phyloP scores from a whole-genome alignment of 2,888 invertebrate genomes.

The Parapristionchus giblindavisi region DNA sequence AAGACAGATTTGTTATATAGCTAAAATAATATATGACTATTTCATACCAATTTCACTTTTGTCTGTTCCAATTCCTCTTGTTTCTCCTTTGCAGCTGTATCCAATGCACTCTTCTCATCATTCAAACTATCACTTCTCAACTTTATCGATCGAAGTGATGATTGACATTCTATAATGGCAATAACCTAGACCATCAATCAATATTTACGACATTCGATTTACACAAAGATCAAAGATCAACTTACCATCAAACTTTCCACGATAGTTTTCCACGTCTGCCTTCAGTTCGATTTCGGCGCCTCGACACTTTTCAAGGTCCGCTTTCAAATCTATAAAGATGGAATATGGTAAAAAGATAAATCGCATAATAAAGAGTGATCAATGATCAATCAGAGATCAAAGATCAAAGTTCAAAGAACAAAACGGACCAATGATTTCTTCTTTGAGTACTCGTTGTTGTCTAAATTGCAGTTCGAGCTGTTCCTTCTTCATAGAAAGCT shows the following conservation, averaged over 20 bases:
- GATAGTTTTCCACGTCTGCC: neutral
- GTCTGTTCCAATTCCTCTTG: conserved; percentile 10
- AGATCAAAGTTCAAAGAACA: too few relatives aligned
- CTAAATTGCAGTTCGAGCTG: conserved; percentile 31
- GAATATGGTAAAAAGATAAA: too few relatives aligned
- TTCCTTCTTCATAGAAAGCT: conserved; percentile 34
- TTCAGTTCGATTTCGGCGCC: conserved; percentile 5
- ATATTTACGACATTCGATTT: too few relatives aligned
- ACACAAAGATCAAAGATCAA: neutral
- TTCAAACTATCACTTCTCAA: conserved; percentile 9
- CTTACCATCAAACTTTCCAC: neutral
- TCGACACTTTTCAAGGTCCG: conserved; percentile 29
- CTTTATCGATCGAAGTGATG: conserved; percentile 32
- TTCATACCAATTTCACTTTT: conserved; percentile 26
- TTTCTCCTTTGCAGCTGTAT: conserved; percentile 19
- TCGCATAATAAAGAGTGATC: too few relatives aligned
- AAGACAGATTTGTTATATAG: too few relatives aligned
- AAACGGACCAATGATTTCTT: conserved; percentile 32
- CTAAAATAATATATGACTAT: neutral
- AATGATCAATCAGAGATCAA: too few relatives aligned
- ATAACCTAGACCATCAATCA: too few relatives aligned
- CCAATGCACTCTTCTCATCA: conserved; percentile 19
- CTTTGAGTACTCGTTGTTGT: conserved; percentile 28
- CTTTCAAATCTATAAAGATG: conserved; percentile 26
- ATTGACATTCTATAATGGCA: too few relatives aligned